phyloP scores from a whole-genome alignment of 2,113 vertebrate genomes.

The Petaurus breviceps region DNA sequence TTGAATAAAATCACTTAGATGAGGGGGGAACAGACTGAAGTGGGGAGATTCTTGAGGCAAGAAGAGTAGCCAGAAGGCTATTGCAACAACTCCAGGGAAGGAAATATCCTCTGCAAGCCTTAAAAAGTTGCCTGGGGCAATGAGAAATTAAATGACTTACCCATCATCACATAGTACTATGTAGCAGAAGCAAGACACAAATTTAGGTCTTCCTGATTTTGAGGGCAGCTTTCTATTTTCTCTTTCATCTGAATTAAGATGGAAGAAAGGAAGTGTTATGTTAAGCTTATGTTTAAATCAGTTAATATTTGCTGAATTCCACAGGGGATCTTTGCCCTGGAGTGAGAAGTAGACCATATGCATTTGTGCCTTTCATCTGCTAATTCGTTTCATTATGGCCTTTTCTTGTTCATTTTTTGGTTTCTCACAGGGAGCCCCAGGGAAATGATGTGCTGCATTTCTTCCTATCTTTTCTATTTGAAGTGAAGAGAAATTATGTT shows the following conservation, averaged over 20 bases:
- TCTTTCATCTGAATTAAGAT: background rate
- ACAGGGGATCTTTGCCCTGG: fast-evolving
- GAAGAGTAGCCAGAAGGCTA: background rate
- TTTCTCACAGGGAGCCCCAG: background rate
- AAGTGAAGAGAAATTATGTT: background rate
- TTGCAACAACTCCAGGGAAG: background rate
- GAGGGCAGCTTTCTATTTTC: background rate
- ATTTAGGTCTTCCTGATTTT: background rate
- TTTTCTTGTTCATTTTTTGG: constrained; percentile 11
- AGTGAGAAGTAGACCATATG: background rate
- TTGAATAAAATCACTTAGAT: background rate
- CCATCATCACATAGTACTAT: background rate
- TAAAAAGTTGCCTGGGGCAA: background rate
- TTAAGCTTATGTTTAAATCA: background rate
- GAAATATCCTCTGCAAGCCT: background rate
- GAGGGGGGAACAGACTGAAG: background rate
- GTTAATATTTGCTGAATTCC: background rate
- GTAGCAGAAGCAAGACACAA: background rate
- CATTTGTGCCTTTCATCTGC: background rate
- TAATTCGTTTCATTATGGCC: background rate
- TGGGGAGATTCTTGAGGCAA: background rate
- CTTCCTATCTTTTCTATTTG: background rate
- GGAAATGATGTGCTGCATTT: background rate
- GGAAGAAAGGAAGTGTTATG: background rate
- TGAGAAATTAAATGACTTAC: background rate